Conservation (phyloP, 2,797 vertebrate species). For the Phalanger gymnotis region DNA sequence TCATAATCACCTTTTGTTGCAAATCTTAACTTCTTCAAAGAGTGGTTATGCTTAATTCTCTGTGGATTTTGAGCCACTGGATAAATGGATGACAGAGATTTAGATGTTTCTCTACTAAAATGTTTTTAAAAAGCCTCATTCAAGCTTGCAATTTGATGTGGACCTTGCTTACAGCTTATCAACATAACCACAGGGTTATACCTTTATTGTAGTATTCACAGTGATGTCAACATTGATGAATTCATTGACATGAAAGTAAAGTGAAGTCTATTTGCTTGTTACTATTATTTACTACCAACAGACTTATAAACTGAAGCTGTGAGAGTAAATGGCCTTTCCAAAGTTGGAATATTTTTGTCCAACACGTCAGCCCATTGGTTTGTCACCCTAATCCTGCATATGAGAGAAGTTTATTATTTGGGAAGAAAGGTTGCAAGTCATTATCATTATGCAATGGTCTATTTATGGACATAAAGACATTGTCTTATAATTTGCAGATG, state of each 20-base stretch:
- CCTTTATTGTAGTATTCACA: constrained; percentile 45
- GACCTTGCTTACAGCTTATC: constrained; percentile 21
- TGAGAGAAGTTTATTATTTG: background rate
- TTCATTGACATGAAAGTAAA: constrained; percentile 39
- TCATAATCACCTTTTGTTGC: constrained; percentile 43
- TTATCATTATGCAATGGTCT: background rate
- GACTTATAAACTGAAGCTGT: constrained; percentile 35
- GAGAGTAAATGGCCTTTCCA: constrained; percentile 36
- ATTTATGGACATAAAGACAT: background rate
- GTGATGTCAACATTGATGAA: constrained; percentile 19
- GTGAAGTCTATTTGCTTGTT: constrained; percentile 33
- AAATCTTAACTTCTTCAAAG: constrained; percentile 27
- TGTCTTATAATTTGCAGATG: background rate
- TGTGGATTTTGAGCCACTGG: constrained; percentile 37
- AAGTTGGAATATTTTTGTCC: constrained; percentile 43
- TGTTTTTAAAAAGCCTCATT: constrained; percentile 15
- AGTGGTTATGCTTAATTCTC: background rate
- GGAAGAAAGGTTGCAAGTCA: background rate
- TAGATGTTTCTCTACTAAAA: constrained; percentile 39
- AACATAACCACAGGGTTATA: constrained; percentile 31
- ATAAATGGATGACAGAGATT: constrained; percentile 15
- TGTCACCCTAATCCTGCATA: background rate
- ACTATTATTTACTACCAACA: constrained; percentile 46
- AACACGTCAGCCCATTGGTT: constrained; percentile 20
- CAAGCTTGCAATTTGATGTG: background rate